phyloP scores from a whole-genome alignment of 2,797 vertebrate species.

The Sphaeramia orbicularis region DNA sequence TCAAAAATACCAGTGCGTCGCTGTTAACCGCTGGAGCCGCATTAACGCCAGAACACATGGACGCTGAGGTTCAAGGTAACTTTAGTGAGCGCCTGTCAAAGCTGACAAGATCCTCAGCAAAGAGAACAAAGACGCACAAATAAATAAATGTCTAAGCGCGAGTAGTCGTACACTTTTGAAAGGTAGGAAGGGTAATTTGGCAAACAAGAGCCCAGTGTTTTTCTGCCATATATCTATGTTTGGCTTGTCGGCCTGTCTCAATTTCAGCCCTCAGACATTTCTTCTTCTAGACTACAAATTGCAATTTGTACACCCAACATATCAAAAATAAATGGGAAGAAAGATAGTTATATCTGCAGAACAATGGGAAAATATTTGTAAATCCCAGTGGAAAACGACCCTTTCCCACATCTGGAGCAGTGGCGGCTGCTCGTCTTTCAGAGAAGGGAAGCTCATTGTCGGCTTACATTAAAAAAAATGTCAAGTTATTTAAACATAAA shows the following conservation, averaged over 20 bases:
- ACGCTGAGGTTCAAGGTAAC: slow-evolving; percentile 27
- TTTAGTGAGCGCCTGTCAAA: slow-evolving; percentile 44
- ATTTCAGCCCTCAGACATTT: slow-evolving; percentile 6
- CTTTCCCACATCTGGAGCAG: too few species aligned
- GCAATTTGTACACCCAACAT: too few species aligned
- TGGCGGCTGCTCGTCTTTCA: too few species aligned
- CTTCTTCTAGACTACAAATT: neutral
- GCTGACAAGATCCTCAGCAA: slow-evolving; percentile 46
- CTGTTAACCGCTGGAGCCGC: slow-evolving; percentile 5
- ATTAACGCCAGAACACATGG: slow-evolving; percentile 37
- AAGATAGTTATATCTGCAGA: too few species aligned
- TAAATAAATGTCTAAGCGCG: slow-evolving; percentile 50
- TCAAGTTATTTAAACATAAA: too few species aligned
- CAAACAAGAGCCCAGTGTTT: slow-evolving; percentile 39
- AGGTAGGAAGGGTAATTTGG: slow-evolving; percentile 62
- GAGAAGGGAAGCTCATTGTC: too few species aligned
- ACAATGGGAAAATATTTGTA: too few species aligned
- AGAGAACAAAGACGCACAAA: slow-evolving; percentile 53
- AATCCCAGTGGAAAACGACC: too few species aligned
- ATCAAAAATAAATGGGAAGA: too few species aligned
- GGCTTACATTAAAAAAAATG: too few species aligned
- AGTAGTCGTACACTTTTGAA: slow-evolving; percentile 45
- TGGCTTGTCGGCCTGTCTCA: slow-evolving; percentile 17
- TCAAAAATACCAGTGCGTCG: slow-evolving; percentile 18
- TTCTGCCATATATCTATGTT: slow-evolving; percentile 22